phyloP scores from a whole-genome alignment of 2,888 invertebrate species.

The Cryptocephalus moraei region DNA sequence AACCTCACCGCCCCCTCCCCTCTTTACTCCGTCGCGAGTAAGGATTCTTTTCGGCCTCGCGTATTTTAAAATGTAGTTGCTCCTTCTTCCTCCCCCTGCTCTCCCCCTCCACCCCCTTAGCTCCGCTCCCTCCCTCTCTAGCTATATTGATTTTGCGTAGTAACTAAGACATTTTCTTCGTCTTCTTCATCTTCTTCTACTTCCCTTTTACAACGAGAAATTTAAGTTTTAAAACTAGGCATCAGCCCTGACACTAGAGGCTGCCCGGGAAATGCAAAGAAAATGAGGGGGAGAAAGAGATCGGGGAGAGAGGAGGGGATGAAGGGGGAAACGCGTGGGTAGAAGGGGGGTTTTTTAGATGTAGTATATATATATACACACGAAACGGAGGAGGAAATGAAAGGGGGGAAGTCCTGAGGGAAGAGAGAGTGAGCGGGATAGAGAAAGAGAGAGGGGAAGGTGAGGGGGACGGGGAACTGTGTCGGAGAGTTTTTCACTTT shows the following conservation, averaged over 20 bases:
- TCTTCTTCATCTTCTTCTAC: conserved; percentile 19
- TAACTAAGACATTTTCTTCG: conserved; percentile 37
- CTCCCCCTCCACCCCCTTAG: conserved; percentile 25
- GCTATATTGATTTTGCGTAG: conserved; percentile 38
- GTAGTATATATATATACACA: too few species aligned
- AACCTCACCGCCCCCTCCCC: conserved; percentile 1
- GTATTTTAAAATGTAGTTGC: conserved; percentile 36
- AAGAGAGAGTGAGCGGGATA: conserved; percentile 16
- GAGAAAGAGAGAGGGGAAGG: conserved; percentile 17
- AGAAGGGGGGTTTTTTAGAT: too few species aligned
- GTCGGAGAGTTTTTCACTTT: conserved; percentile 30
- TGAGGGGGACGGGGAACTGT: conserved; percentile 14
- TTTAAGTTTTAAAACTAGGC: conserved; percentile 42
- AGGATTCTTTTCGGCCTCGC: conserved; percentile 25
- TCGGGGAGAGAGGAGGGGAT: conserved; percentile 5
- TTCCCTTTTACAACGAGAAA: conserved; percentile 22
- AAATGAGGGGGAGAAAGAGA: conserved; percentile 24
- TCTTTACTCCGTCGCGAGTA: conserved; percentile 10
- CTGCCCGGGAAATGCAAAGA: conserved; percentile 32
- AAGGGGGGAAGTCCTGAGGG: conserved; percentile 21
- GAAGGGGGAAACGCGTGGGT: neutral
- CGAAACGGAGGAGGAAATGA: too few species aligned
- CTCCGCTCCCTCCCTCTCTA: conserved; percentile 32
- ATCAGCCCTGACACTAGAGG: conserved; percentile 21
- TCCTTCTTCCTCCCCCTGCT: neutral